Percentiles rank a stretch among this genome's conserved stretches.
Conservation (phyloP, 2,113 vertebrate species). For the Jaculus jaculus region DNA sequence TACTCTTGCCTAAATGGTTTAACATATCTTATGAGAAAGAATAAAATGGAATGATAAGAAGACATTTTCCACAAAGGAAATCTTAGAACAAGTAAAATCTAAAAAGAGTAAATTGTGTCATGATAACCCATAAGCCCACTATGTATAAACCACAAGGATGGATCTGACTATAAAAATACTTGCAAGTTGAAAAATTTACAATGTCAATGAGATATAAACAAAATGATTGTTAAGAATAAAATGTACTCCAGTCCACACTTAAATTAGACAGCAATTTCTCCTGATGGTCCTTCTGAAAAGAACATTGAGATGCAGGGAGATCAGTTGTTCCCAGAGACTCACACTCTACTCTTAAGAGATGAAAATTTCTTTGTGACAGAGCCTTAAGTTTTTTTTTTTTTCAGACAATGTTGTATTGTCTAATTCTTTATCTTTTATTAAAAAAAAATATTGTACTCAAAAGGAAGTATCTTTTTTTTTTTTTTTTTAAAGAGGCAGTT, state of each 20-base stretch:
- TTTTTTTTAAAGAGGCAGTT: not conserved
- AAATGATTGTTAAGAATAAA: constrained; percentile 24
- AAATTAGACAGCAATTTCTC: constrained; percentile 49
- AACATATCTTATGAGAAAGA: constrained; percentile 15
- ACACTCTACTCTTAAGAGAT: not conserved
- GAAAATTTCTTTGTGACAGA: constrained; percentile 30
- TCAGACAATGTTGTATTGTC: not conserved
- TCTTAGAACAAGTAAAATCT: constrained; percentile 11
- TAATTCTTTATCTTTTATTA: constrained; percentile 12
- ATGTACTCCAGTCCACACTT: not conserved
- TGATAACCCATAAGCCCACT: constrained; percentile 39
- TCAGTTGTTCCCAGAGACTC: not conserved
- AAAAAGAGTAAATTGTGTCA: not conserved
- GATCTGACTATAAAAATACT: not conserved
- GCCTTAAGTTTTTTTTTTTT: constrained; percentile 30
- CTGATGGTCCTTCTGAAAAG: constrained; percentile 13
- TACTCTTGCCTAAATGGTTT: constrained; percentile 22
- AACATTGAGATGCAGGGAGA: not conserved
- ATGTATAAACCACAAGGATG: constrained; percentile 14
- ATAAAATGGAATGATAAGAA: constrained; percentile 47
- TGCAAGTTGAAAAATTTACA: constrained; percentile 47
- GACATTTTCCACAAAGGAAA: not conserved
- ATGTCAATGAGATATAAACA: constrained; percentile 17
- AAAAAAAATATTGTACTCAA: not conserved
- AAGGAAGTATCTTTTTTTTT: not conserved